Evolutionary conservation across 1,140 invertebrate genomes (phyloP), one percentile per base, ranked within the genome.

Genomic region (Orchestia grillus): DNA sequence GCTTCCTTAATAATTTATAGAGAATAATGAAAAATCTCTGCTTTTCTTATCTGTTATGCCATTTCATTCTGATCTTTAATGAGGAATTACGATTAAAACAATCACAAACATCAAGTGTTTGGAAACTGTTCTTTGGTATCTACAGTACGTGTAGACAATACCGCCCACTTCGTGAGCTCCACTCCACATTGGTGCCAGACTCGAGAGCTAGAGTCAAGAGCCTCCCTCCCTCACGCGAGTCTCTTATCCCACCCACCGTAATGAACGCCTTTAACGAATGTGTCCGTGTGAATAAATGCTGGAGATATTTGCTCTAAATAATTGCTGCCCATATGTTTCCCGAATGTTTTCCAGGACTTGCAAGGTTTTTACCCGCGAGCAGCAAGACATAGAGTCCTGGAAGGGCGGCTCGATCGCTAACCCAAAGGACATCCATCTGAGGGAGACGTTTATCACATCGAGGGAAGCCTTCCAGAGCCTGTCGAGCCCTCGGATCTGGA

Each of bases 371-470:
- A 43, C 3, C n/a, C 88, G 23, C 28, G 88, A 15, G 88, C 88
- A 42, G 28, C 88, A 90, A 90, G n/a, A 90, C 42, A 42, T 15
- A 90, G 88, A 90, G 88, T 77, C 62, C 11, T 19, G 62, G 62
- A 36, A 77, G 11, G 36, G 92, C 8, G 23, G 92, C 36, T 94
- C 4, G 92, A 94, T 44, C 92, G 92, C 44, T 40, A 6, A 40
- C 43, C 44, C 43, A 16, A 15, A 40, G 40, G 92, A 45, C 92
- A 94, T 94, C 92, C 44, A 45, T 94, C 92, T 94, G 28, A 11
- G 3, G 44, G 92, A 11, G 92, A 94, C 92, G 92, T 94, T 45
- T 94, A 94, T 94, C 92, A 94, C 92, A n/a, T 40, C 41, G 92
- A 11, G 44, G 41, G 44, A 94, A 47, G 44, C 41, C 88, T 90